Evolutionary conservation across 2,888 invertebrate species (phyloP).

Genomic region (Bedellia somnulentella): DNA sequence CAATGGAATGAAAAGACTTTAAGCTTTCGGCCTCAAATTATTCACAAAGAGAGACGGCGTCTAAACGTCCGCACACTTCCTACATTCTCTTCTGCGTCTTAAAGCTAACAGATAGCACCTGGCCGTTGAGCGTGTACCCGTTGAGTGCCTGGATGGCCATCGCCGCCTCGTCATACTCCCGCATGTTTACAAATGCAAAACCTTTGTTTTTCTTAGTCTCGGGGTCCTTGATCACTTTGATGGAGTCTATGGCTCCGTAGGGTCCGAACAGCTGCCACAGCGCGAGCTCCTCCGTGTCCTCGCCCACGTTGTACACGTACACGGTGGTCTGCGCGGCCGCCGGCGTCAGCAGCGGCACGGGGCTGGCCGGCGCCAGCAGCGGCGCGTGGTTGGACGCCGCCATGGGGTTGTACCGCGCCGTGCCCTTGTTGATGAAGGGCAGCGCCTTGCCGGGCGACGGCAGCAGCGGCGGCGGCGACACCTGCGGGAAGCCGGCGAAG

Average conservation of each 20-base stretch:
- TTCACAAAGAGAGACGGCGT: constrained; percentile 44
- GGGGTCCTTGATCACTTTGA: constrained; percentile 57
- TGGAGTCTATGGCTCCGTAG: constrained; percentile 56
- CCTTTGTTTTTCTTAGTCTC: constrained; percentile 60
- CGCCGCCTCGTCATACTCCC: constrained; percentile 56
- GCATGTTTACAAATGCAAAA: constrained; percentile 57
- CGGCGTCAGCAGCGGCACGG: constrained; percentile 40
- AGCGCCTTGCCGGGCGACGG: constrained; percentile 54
- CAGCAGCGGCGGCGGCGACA: constrained; percentile 46
- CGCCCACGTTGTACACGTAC: constrained; percentile 57
- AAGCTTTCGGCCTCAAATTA: constrained; percentile 45
- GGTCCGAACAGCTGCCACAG: constrained; percentile 58
- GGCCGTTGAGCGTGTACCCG: constrained; percentile 57
- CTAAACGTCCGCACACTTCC: constrained; percentile 40
- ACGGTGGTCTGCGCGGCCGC: constrained; percentile 52
- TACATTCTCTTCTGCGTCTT: constrained; percentile 56
- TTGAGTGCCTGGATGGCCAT: constrained; percentile 58
- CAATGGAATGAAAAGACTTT: constrained; percentile 57
- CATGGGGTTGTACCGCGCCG: constrained; percentile 55
- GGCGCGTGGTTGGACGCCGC: constrained; percentile 47
- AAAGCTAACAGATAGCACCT: constrained; percentile 60
- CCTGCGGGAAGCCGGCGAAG: constrained; percentile 37
- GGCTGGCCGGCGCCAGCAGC: constrained; percentile 45
- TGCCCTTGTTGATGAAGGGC: constrained; percentile 54
- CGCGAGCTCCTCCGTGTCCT: constrained; percentile 54